Percentiles rank a stretch among this genome's conserved stretches.
These are phyloP conservation scores for Anoplius nigerrimus DNA, from an alignment of 2,888 invertebrate genomes.

Conservation along the genomic window DNA sequence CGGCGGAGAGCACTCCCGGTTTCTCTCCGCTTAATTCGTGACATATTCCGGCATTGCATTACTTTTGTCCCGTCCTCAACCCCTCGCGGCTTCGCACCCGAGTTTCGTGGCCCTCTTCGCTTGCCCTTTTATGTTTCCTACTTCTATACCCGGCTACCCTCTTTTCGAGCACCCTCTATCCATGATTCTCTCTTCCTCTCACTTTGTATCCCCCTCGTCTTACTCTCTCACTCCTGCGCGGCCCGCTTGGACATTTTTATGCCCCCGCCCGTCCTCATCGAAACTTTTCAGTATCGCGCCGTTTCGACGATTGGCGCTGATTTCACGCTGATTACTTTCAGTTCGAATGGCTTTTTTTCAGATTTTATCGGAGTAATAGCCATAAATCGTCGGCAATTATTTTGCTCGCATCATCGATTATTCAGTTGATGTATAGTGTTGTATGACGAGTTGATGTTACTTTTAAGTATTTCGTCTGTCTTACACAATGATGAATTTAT, in stretches of 20 bases:
- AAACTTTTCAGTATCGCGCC: constrained; percentile 6
- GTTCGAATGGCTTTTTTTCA: no score
- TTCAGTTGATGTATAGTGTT: no score
- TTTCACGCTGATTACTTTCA: no score
- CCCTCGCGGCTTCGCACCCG: constrained; percentile 46
- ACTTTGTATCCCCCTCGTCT: background rate
- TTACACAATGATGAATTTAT: no score
- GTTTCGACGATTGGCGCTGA: background rate
- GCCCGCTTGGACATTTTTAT: background rate
- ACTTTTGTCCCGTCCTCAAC: constrained; percentile 59
- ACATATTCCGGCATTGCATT: constrained; percentile 74
- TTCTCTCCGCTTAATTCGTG: constrained; percentile 73
- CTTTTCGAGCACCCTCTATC: constrained; percentile 31
- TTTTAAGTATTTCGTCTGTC: no score
- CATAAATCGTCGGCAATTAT: no score
- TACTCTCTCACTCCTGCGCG: background rate
- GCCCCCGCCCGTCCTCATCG: constrained; percentile 5
- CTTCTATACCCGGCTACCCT: constrained; percentile 10
- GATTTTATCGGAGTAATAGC: no score
- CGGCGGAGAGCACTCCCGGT: constrained; percentile 67
- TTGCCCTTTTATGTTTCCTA: constrained; percentile 50
- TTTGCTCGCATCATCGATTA: no score
- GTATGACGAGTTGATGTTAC: no score
- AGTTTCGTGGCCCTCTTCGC: constrained; percentile 41
- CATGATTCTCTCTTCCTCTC: background rate